Evolutionary conservation across 1,140 invertebrate genomes (phyloP), one percentile per base, ranked within the genome.

Genomic region (Drosophila pallidifrons): DNA sequence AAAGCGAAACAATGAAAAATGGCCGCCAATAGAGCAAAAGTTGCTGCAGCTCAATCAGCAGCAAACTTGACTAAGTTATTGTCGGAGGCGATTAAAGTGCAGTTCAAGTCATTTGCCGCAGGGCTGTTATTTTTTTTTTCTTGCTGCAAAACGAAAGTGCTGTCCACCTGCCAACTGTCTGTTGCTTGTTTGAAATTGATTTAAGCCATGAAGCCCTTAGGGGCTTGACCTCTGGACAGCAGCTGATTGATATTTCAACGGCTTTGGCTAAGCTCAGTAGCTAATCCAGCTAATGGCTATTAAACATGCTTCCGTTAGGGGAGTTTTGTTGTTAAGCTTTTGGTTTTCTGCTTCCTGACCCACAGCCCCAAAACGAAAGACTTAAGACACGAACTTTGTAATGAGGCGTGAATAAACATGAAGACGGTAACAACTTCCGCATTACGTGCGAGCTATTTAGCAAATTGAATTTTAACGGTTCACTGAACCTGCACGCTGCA

Each of bases 351-450:
- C 68, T 82, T 82, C 73, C 85, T 69, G 79, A 86, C 82, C 81
- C 78, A 85, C 15, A 82, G 59, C 66, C 49, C 25, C 15, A 65
- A 70, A 77, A 70, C 74, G 66, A 89, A 89, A 64, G 83, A 88
- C 83, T 88, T 75, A 67, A 73, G 75, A 81, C 85, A 89, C 85
- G 72, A 89, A 89, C 85, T 89, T 75, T 71, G n/a, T 74, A 77
- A 54, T 64, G 65, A 71, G 51, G 51, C 76, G 59, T 65, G 65
- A 68, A 69, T 10, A 67, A 41, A 45, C 68, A 46, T 60, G 60
- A 59, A 69, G 35, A 25, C 20, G 3, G 20, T 25, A 38, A 15
- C 58, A 54, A 63, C 70, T 85, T 85, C 82, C 82, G 82, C 63
- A 38, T 68, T 57, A 86, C 79, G 64, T 71, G 67, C 35, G 75